Evolutionary conservation across 1,140 invertebrate species (phyloP).

Genomic region (Aradophagus sp.): DNA sequence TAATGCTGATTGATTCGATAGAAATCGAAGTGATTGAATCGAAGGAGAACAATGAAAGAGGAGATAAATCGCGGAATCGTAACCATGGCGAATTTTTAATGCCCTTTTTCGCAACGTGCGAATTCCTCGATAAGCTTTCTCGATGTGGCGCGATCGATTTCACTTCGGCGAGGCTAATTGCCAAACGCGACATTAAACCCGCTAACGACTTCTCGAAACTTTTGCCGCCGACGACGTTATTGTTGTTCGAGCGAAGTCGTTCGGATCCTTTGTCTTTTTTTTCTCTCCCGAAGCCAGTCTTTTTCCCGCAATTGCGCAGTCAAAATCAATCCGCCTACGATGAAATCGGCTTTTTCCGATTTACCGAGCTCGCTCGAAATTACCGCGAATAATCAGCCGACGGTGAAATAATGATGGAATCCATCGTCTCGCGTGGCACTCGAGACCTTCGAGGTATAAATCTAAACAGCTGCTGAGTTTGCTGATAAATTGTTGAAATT

Average conservation of each 20-base stretch:
- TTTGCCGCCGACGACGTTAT: conserved; percentile 39
- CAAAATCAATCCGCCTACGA: conserved; percentile 1
- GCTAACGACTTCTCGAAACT: conserved; percentile 52
- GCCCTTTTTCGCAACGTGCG: conserved; percentile 40
- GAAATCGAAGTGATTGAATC: too few species aligned
- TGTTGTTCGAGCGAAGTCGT: conserved; percentile 26
- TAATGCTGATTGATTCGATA: too few species aligned
- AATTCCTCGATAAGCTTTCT: conserved; percentile 38
- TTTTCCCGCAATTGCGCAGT: conserved; percentile 4
- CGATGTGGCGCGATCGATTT: conserved; percentile 48
- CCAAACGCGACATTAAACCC: conserved; percentile 53
- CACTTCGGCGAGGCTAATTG: conserved; percentile 49
- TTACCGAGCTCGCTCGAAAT: neutral
- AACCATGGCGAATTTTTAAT: too few species aligned
- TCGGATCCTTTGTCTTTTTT: conserved; percentile 8
- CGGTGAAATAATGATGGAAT: neutral
- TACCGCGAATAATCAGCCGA: neutral
- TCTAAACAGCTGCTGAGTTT: too few species aligned
- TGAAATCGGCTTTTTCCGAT: conserved; percentile 1
- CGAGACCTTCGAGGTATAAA: too few species aligned
- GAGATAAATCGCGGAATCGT: too few species aligned
- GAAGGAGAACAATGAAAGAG: too few species aligned
- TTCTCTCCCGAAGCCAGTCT: neutral
- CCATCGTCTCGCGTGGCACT: too few species aligned
- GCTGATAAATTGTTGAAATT: too few species aligned